Evolutionary conservation across 2,113 vertebrate species (phyloP).

Genomic region (Ascaphus truei): DNA sequence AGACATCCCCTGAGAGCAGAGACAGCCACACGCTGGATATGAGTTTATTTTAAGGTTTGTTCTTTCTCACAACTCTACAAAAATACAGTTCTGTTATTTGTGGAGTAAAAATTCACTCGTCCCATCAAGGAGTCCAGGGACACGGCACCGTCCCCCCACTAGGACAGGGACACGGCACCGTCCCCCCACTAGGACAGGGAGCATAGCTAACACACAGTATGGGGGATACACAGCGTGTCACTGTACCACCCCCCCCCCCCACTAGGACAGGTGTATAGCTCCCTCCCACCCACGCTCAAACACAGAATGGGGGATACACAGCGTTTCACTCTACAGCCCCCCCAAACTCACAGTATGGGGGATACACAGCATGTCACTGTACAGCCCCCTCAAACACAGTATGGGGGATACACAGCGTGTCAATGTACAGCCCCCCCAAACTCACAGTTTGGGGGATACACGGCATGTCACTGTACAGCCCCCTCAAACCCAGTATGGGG

Average conservation of each 20-base stretch:
- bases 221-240: not conserved
- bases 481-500: too few relatives aligned
- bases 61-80: slow-evolving; percentile 36
- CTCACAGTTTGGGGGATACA: too few relatives aligned
- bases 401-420: too few relatives aligned
- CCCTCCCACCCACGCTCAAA: too few relatives aligned
- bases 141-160: not conserved
- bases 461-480: too few relatives aligned
- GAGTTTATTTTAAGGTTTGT: slow-evolving; percentile 17
- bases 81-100: slow-evolving; percentile 27
- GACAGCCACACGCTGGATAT: too few relatives aligned
- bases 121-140: not conserved
- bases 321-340: too few relatives aligned
- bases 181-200: not conserved
- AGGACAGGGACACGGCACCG: not conserved
- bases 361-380: not conserved
- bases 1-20: too few relatives aligned
- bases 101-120: not conserved
- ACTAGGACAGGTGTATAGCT: too few relatives aligned
- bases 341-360: not conserved
- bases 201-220: not conserved
- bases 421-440: too few relatives aligned
- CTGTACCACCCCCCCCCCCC: too few relatives aligned
- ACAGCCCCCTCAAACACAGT: not conserved
- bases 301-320: too few relatives aligned